These are phyloP conservation scores for Aramus guarauna DNA, from an alignment of 2,113 vertebrate species.

Conservation along the genomic window DNA sequence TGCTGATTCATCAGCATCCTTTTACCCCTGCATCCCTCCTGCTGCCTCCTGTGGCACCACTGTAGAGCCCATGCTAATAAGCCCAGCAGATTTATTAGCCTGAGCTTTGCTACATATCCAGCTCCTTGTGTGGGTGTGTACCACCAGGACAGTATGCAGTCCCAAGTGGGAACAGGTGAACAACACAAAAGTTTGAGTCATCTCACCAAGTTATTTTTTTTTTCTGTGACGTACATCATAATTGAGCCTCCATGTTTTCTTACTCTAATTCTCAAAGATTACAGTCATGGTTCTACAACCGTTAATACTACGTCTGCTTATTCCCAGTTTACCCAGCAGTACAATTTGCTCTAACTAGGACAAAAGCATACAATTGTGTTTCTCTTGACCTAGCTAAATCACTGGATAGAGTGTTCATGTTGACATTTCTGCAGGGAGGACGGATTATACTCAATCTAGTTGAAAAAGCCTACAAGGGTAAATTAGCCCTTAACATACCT, in stretches of 20 bases:
- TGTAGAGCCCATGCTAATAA: background rate
- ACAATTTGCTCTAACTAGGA: background rate
- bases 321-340: background rate
- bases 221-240: rapidly evolving
- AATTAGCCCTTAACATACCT: background rate
- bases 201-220: background rate
- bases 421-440: background rate
- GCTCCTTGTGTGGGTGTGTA: background rate
- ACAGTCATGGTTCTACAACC: background rate
- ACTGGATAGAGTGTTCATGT: background rate
- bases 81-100: background rate
- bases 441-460: background rate
- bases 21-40: background rate
- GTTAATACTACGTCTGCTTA: background rate
- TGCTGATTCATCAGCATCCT: background rate
- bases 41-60: background rate
- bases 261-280: background rate
- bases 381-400: background rate
- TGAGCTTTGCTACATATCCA: background rate
- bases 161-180: background rate
- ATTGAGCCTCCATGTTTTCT: background rate
- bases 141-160: background rate
- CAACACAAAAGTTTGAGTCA: background rate
- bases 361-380: background rate
- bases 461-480: background rate